These are phyloP conservation scores for Dendrolimus kikuchii DNA, from an alignment of 1,140 invertebrate genomes.

Conservation along the genomic window DNA sequence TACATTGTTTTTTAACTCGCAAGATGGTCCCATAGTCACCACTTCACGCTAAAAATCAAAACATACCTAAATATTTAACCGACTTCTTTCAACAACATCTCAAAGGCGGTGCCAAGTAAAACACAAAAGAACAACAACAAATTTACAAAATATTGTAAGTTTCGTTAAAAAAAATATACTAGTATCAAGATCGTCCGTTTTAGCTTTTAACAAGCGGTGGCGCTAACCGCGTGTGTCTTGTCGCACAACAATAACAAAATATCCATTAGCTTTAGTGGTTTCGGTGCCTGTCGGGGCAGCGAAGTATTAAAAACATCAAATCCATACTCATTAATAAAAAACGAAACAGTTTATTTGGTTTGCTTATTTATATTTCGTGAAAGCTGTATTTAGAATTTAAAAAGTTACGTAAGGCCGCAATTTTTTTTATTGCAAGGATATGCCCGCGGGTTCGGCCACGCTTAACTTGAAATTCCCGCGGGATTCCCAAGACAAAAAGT, in stretches of 20 bases:
- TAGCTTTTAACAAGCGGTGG: slow-evolving; percentile 29
- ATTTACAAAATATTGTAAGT: too few species aligned
- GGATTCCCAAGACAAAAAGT: too few species aligned
- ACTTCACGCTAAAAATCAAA: too few species aligned
- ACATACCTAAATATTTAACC: too few species aligned
- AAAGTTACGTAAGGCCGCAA: too few species aligned
- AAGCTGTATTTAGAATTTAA: not conserved
- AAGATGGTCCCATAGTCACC: too few species aligned
- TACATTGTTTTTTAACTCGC: slow-evolving; percentile 2
- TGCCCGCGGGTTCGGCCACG: too few species aligned
- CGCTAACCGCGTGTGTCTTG: slow-evolving; percentile 66
- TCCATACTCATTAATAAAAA: not conserved
- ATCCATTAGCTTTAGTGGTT: slow-evolving; percentile 66
- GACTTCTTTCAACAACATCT: too few species aligned
- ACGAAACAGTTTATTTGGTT: not conserved
- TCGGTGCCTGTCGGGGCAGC: slow-evolving; percentile 9
- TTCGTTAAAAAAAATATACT: not conserved
- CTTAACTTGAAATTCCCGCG: too few species aligned
- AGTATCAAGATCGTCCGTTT: slow-evolving; percentile 29
- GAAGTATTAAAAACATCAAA: slow-evolving; percentile 9
- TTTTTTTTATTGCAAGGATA: too few species aligned
- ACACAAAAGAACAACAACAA: too few species aligned
- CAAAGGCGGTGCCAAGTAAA: too few species aligned
- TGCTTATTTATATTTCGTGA: not conserved
- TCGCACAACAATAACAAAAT: slow-evolving; percentile 66